Evolutionary conservation across 2,797 vertebrate genomes (phyloP).

Genomic region (Xenentodon cancila): DNA sequence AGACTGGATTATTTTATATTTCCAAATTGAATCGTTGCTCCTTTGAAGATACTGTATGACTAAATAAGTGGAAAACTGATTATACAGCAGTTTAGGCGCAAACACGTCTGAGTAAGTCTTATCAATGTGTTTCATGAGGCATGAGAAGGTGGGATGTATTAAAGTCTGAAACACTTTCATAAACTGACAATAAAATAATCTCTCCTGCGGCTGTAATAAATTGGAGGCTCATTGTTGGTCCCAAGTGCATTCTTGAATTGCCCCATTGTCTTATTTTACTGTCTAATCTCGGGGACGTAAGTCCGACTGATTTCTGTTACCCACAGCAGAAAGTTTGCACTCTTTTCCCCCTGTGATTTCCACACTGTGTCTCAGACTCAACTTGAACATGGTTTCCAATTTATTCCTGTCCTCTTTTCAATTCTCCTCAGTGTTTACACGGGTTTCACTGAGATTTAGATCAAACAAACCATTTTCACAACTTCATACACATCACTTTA

Average conservation of each 20-base stretch:
- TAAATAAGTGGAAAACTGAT: no score
- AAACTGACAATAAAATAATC: constrained; percentile 15
- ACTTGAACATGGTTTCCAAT: neutral
- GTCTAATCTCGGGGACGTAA: neutral
- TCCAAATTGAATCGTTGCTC: neutral
- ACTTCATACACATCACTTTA: neutral
- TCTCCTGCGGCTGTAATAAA: constrained; percentile 25
- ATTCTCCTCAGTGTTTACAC: neutral
- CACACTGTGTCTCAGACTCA: neutral
- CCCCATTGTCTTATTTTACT: neutral
- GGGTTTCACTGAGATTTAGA: neutral
- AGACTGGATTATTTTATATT: no score
- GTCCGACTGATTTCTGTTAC: neutral
- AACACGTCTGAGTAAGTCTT: neutral
- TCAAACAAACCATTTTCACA: neutral
- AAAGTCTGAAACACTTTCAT: constrained; percentile 25
- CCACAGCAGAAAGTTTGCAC: neutral
- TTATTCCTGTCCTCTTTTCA: neutral
- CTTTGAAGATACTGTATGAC: neutral
- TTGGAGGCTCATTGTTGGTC: no score
- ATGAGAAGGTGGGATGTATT: constrained; percentile 12
- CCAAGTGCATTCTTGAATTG: neutral
- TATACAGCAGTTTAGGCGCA: neutral
- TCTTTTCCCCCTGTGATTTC: neutral
- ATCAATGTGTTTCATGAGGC: constrained; percentile 21